These are phyloP conservation scores for Ctenopoma kingsleyae DNA, from an alignment of 2,797 vertebrate species.

Conservation along the genomic window DNA sequence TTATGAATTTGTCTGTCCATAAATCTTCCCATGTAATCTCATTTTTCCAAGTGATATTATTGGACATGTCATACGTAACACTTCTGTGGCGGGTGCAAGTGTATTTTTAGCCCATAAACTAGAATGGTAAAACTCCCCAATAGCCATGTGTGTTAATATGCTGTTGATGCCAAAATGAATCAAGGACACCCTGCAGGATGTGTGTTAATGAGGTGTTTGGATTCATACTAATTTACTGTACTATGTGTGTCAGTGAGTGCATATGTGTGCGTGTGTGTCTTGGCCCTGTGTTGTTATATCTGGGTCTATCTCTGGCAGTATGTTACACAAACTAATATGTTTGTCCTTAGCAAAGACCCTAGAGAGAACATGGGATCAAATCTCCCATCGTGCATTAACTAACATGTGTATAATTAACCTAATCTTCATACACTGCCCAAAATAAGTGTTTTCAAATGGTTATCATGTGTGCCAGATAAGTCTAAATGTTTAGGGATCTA, in stretches of 20 bases:
- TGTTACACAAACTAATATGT: constrained; percentile 36
- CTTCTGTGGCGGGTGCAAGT: constrained; percentile 6
- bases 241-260: constrained; percentile 26
- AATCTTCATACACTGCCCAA: constrained; percentile 9
- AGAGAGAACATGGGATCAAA: constrained; percentile 37
- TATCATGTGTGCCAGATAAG: constrained; percentile 12
- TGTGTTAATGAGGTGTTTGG: constrained; percentile 64
- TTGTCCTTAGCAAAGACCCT: constrained; percentile 22
- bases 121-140: constrained; percentile 38
- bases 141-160: constrained; percentile 50
- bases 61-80: constrained; percentile 44
- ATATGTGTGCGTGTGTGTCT: constrained; percentile 3
- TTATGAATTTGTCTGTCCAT: constrained; percentile 65
- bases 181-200: constrained; percentile 54
- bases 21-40: constrained; percentile 62
- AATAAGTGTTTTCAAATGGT: constrained; percentile 27
- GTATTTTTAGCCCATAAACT: constrained; percentile 66
- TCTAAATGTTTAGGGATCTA: constrained; percentile 1
- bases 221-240: constrained; percentile 36
- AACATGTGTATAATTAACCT: constrained; percentile 36
- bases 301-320: constrained; percentile 16
- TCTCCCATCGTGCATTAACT: constrained; percentile 24
- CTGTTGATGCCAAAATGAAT: constrained; percentile 51
- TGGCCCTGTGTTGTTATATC: constrained; percentile 22
- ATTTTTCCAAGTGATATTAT: constrained; percentile 60